Percentiles rank a stretch among this genome's conserved stretches.
Evolutionary conservation across 2,113 vertebrate species (phyloP).

Genomic region (Lepisosteus osseus): DNA sequence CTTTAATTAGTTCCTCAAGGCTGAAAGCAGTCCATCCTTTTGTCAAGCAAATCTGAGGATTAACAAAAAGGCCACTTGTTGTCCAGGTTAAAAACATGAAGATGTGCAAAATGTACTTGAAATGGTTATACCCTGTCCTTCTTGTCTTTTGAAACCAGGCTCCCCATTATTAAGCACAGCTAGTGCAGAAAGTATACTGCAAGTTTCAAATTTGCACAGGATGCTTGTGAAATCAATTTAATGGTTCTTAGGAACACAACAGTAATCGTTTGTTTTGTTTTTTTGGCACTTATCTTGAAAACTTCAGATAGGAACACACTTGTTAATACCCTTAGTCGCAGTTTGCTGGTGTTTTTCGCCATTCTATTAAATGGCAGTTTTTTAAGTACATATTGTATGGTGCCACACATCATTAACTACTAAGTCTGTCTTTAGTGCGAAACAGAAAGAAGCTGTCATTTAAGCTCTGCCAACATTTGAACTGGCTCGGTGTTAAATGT

Average conservation of each 20-base stretch:
- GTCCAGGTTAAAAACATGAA: neutral
- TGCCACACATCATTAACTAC: constrained; percentile 34
- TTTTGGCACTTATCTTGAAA: constrained; percentile 54
- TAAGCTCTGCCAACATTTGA: constrained; percentile 23
- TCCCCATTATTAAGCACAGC: no score
- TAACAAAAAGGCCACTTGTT: neutral
- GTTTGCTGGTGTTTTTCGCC: constrained; percentile 58
- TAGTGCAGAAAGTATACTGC: no score
- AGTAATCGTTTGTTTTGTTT: constrained; percentile 53
- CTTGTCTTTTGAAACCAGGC: no score
- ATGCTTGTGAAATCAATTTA: constrained; percentile 10
- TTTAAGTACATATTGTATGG: constrained; percentile 35
- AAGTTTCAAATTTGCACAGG: neutral
- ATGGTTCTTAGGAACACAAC: constrained; percentile 51
- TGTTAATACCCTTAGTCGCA: constrained; percentile 58
- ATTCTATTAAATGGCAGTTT: constrained; percentile 54
- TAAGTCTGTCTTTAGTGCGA: constrained; percentile 28
- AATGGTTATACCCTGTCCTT: no score
- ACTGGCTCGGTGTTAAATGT: constrained; percentile 29
- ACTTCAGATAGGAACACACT: constrained; percentile 52
- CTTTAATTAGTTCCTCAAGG: neutral
- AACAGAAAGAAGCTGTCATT: constrained; percentile 39
- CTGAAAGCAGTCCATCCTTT: neutral
- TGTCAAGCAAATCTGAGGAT: neutral
- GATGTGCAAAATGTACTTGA: constrained; percentile 5